Conservation (phyloP, 2,888 invertebrate genomes). For the Drosophila conformis region DNA sequence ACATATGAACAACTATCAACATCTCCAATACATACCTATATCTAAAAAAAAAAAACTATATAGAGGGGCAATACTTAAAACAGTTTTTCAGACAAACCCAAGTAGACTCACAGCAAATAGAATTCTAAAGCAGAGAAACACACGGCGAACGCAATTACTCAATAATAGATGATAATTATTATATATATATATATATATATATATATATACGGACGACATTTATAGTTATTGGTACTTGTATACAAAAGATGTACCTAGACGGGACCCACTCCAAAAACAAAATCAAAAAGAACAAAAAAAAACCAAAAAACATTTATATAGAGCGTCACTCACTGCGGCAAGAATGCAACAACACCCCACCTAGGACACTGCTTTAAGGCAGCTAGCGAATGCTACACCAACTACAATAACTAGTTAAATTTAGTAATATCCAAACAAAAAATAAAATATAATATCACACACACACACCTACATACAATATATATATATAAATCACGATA, state of each 20-base stretch:
- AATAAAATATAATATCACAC: not conserved
- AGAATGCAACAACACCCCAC: slow-evolving; percentile 73
- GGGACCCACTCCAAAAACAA: slow-evolving; percentile 71
- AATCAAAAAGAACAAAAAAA: not conserved
- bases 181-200: slow-evolving; percentile 9
- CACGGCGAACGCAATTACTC: slow-evolving; percentile 33
- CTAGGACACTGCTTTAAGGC: slow-evolving; percentile 77
- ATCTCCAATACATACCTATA: slow-evolving; percentile 13
- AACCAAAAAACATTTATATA: slow-evolving; percentile 14
- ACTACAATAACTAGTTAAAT: slow-evolving; percentile 61
- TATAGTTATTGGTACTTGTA: slow-evolving; percentile 52
- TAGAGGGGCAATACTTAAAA: slow-evolving; percentile 46
- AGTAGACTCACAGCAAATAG: slow-evolving; percentile 3
- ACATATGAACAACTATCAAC: slow-evolving; percentile 15
- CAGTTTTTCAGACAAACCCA: slow-evolving; percentile 5
- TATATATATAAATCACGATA: not conserved
- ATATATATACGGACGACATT: slow-evolving; percentile 14
- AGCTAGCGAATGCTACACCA: slow-evolving; percentile 71
- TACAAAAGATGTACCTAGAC: slow-evolving; percentile 56
- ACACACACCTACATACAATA: slow-evolving; percentile 3
- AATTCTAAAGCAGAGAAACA: slow-evolving; percentile 7
- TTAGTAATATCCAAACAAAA: slow-evolving; percentile 30
- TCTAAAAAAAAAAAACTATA: slow-evolving; percentile 3
- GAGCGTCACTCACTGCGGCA: slow-evolving; percentile 63
- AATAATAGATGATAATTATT: slow-evolving; percentile 35